Conservation (phyloP, 1,140 invertebrate species). For the Aphelenchoides fujianensis region DNA sequence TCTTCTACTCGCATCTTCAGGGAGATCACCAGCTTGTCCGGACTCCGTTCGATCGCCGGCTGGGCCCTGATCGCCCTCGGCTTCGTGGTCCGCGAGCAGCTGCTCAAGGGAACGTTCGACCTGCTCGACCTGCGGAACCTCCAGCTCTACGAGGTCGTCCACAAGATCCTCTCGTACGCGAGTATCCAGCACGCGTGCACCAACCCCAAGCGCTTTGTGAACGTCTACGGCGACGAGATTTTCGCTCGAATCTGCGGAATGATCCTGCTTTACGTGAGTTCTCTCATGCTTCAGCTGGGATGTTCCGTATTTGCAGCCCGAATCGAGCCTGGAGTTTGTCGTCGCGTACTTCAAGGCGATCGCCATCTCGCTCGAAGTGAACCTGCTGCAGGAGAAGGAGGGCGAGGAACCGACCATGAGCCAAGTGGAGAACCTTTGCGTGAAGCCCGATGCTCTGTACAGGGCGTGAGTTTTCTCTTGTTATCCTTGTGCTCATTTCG, state of each 20-base stretch:
- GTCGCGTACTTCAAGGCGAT: not conserved
- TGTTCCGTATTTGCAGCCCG: too few relatives aligned
- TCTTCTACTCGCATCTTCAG: not conserved
- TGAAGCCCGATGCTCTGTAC: too few relatives aligned
- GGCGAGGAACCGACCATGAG: too few relatives aligned
- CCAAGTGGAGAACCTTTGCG: too few relatives aligned
- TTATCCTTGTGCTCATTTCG: too few relatives aligned
- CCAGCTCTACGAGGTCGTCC: not conserved
- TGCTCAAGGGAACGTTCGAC: not conserved
- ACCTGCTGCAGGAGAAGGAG: too few relatives aligned
- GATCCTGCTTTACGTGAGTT: not conserved
- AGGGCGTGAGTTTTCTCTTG: too few relatives aligned
- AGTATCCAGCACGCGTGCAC: not conserved
- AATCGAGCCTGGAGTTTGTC: too few relatives aligned
- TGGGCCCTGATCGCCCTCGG: not conserved
- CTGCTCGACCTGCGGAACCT: not conserved
- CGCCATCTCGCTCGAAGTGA: not conserved
- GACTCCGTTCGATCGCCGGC: not conserved
- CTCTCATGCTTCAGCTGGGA: too few relatives aligned
- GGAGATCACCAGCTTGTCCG: not conserved
- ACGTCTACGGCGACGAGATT: slow-evolving; percentile 4
- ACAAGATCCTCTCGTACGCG: slow-evolving; percentile 9
- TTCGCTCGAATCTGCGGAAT: not conserved
- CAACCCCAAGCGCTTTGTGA: not conserved
- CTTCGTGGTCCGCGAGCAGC: not conserved